Base-by-base conservation (phyloP, 2,888 invertebrate species). In the Ophion obscuratus region DNA sequence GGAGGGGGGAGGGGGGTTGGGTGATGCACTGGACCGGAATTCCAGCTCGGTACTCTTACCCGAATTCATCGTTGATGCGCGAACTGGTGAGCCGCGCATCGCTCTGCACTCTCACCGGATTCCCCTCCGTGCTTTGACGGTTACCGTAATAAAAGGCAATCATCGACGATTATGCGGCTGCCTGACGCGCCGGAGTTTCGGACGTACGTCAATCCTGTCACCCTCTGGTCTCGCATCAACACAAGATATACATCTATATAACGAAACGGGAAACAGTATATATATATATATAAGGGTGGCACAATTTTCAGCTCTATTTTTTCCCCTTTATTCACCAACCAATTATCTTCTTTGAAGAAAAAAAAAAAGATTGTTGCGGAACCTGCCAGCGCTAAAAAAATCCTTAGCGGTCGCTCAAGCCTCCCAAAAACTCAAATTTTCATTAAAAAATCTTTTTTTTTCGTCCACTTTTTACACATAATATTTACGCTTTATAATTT, bases 111-210 rank as follows among this genome's bases (percentile, higher is more conserved):
- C 89, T 87, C 89, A 89, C 89, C 90, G 90, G 90, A 92, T 92
- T 91, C 92, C 92, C 90, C 90, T 88, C 89, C 90, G 89, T 91
- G 91, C 91, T 91, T 91, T 91, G 91, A 92, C 91, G 92, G 92
- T 92, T 92, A 90, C 90, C 86, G 92, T 90, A 92, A 93, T 92
- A 92, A 92, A 92, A 92, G 92, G 92, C 92, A 93, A 93, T 93
- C 92, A 92, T 92, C 92, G 91, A 90, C 91, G 92, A 92, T 92
- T 92, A 92, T 90, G 86, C 86, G 90, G 89, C 83, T 78, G 86
- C 74, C 81, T 79, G 84, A 84, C 81, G 81, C 78, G 84, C 84
- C 83, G 78, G 88, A 87, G 88, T 90, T 89, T 90, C 88, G 88
- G 89, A 88, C 88, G 88, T 88, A 88, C 89, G 90, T 89, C 90